A percentile compares a stretch with the other conserved stretches of the same genome.
Evolutionary conservation across 2,888 invertebrate species (phyloP).

Genomic region (Strigamia maritima): DNA sequence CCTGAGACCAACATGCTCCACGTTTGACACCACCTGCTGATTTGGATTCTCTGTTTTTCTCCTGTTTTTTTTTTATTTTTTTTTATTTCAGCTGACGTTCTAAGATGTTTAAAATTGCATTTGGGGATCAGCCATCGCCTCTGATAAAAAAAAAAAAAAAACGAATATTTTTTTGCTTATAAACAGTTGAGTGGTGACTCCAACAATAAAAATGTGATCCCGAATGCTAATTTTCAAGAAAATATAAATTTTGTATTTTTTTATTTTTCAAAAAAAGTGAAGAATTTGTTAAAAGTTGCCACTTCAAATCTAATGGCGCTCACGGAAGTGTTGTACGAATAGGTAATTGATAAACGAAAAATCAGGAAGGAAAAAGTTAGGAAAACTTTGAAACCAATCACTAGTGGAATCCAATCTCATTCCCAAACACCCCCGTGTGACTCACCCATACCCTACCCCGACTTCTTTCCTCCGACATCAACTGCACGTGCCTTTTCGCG

Average conservation of each 20-base stretch:
- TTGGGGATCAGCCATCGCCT: not conserved
- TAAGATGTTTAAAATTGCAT: slow-evolving; percentile 26
- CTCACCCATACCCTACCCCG: slow-evolving; percentile 7
- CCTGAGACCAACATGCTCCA: slow-evolving; percentile 11
- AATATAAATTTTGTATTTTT: too few species aligned
- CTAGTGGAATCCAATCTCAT: slow-evolving; percentile 34
- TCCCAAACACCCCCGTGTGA: not conserved
- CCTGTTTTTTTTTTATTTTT: not conserved
- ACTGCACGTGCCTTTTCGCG: slow-evolving; percentile 32
- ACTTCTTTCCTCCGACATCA: slow-evolving; percentile 12
- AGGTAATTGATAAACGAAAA: not conserved
- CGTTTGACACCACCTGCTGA: slow-evolving; percentile 27
- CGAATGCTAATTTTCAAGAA: too few species aligned
- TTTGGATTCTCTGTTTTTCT: not conserved
- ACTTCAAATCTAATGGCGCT: too few species aligned
- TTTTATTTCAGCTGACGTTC: not conserved
- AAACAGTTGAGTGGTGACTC: not conserved
- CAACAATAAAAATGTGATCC: too few species aligned
- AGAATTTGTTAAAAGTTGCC: too few species aligned
- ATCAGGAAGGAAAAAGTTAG: slow-evolving; percentile 1
- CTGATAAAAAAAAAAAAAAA: not conserved
- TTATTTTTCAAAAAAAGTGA: too few species aligned
- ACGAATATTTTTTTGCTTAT: not conserved
- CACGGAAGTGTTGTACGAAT: not conserved
- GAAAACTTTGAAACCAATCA: slow-evolving; percentile 23